A percentile compares a stretch with the other conserved stretches of the same genome.
These are phyloP conservation scores for Epirrhoe alternata DNA, from an alignment of 2,888 invertebrate genomes.

Conservation along the genomic window DNA sequence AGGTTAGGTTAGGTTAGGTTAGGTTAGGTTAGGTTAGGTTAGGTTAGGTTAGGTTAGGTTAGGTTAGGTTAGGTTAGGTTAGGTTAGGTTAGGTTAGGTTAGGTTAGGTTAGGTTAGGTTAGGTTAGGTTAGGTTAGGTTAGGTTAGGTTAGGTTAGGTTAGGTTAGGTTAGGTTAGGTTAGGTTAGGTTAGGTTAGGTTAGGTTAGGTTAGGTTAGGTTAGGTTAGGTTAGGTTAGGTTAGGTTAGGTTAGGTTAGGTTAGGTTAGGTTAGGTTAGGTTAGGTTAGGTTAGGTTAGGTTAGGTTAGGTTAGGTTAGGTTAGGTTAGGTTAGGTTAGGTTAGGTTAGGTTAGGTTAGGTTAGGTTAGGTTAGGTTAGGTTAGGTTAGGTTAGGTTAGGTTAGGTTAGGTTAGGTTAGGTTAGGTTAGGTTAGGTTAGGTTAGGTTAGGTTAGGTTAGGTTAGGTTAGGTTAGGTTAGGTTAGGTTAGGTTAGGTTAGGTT, in stretches of 20 bases:
- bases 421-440: slow-evolving; percentile 47
- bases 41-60: slow-evolving; percentile 38
- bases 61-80: slow-evolving; percentile 39
- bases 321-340: slow-evolving; percentile 44
- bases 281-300: slow-evolving; percentile 43
- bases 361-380: slow-evolving; percentile 41
- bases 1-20: too few relatives aligned
- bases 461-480: slow-evolving; percentile 45
- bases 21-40: slow-evolving; percentile 40
- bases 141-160: slow-evolving; percentile 35
- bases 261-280: slow-evolving; percentile 42
- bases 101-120: too few relatives aligned
- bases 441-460: slow-evolving; percentile 45
- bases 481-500: too few relatives aligned
- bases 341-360: slow-evolving; percentile 43
- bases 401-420: slow-evolving; percentile 42
- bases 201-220: slow-evolving; percentile 36
- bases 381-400: slow-evolving; percentile 47
- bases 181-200: too few relatives aligned
- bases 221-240: slow-evolving; percentile 37
- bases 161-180: slow-evolving; percentile 34
- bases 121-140: slow-evolving; percentile 36
- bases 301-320: slow-evolving; percentile 39
- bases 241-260: slow-evolving; percentile 37
- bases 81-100: slow-evolving; percentile 40